Conservation (phyloP, 2,113 vertebrate genomes). For the Nipponia nippon region DNA sequence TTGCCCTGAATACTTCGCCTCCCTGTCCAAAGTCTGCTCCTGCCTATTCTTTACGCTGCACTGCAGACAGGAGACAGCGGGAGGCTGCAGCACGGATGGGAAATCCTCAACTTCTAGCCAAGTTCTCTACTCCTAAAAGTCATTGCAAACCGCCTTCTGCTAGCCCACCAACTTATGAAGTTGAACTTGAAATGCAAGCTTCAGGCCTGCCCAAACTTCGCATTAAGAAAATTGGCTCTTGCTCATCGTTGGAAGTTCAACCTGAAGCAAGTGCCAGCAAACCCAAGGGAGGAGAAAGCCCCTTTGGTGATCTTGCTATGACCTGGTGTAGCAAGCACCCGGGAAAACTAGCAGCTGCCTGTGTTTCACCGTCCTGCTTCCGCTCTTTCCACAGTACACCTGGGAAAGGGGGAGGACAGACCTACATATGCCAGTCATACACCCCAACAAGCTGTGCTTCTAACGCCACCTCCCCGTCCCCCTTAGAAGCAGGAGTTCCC, state of each 20-base stretch:
- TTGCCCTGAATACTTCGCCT: neutral
- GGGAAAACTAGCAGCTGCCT: constrained; percentile 69
- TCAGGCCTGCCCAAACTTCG: constrained; percentile 89
- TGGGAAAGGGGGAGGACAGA: constrained; percentile 82
- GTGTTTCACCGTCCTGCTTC: constrained; percentile 77
- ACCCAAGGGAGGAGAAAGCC: constrained; percentile 67
- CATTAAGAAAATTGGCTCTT: constrained; percentile 80
- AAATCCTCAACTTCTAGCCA: constrained; percentile 7
- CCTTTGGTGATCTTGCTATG: constrained; percentile 31
- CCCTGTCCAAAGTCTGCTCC: neutral
- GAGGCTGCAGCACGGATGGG: constrained; percentile 77
- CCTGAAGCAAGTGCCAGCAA: constrained; percentile 36
- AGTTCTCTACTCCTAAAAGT: constrained; percentile 51
- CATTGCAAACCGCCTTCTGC: neutral
- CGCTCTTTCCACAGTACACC: constrained; percentile 79
- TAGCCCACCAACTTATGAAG: constrained; percentile 75
- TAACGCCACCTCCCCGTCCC: constrained; percentile 72
- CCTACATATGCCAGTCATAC: constrained; percentile 91
- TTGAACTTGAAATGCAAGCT: constrained; percentile 87
- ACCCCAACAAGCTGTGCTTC: constrained; percentile 82
- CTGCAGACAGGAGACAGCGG: constrained; percentile 80
- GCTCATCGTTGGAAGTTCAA: constrained; percentile 13
- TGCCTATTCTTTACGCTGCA: constrained; percentile 73
- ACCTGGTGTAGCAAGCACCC: constrained; percentile 70
- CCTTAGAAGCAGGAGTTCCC: constrained; percentile 60